These are phyloP conservation scores for Polyploca ridens DNA, from an alignment of 2,888 invertebrate species.

Conservation along the genomic window DNA sequence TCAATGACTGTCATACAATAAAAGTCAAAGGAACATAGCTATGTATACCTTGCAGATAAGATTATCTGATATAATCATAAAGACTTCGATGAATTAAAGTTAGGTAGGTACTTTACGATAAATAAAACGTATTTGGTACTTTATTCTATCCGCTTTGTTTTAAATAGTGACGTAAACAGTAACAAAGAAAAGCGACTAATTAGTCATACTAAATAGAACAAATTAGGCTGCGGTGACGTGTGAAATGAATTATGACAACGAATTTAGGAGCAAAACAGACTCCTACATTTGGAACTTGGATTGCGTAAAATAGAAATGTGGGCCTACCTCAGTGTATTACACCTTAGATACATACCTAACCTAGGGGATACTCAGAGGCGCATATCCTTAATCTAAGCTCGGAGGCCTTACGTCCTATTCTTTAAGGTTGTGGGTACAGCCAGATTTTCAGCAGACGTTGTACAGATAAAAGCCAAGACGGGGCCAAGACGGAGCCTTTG, in stretches of 20 bases:
- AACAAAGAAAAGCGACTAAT: constrained; percentile 6
- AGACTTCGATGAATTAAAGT: neutral
- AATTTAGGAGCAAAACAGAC: too few relatives aligned
- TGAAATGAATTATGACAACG: neutral
- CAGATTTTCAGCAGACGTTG: too few relatives aligned
- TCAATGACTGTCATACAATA: neutral
- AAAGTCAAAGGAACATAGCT: neutral
- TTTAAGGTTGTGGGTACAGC: too few relatives aligned
- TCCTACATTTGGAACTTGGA: too few relatives aligned
- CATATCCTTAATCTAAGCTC: too few relatives aligned
- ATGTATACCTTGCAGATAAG: neutral
- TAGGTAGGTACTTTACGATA: neutral
- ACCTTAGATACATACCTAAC: too few relatives aligned
- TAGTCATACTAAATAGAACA: neutral
- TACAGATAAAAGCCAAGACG: too few relatives aligned
- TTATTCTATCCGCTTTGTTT: neutral
- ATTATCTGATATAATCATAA: neutral
- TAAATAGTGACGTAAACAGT: neutral
- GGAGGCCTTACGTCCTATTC: too few relatives aligned
- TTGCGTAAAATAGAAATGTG: too few relatives aligned
- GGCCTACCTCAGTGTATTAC: too few relatives aligned
- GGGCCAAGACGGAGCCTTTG: too few relatives aligned
- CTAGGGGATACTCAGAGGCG: too few relatives aligned
- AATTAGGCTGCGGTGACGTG: neutral
- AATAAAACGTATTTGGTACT: neutral